Evolutionary conservation across 1,140 invertebrate species (phyloP).

Genomic region (Drosophila sproati): DNA sequence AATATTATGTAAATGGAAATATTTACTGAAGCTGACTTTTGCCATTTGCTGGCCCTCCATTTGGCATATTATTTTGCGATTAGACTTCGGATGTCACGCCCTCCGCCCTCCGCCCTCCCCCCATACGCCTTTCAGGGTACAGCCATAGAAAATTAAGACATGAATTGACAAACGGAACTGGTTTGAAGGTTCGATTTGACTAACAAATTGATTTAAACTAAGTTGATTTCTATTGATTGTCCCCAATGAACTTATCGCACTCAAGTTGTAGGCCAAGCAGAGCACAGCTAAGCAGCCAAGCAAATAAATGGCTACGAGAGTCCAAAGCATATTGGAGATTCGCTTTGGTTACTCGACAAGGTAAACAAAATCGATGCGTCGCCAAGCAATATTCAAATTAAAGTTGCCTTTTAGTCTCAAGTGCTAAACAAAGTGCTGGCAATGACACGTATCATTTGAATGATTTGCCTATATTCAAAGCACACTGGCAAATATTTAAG

Average conservation of each 20-base stretch:
- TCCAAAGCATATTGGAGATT: not conserved
- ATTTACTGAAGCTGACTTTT: constrained; percentile 29
- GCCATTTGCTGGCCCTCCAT: constrained; percentile 23
- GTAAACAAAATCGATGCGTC: constrained; percentile 7
- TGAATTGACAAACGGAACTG: constrained; percentile 27
- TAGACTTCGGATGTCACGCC: constrained; percentile 12
- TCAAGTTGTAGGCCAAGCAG: not conserved
- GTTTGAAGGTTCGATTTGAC: constrained; percentile 14
- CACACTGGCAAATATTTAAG: not conserved
- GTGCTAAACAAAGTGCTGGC: constrained; percentile 29
- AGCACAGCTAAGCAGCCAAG: constrained; percentile 5
- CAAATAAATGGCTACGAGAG: not conserved
- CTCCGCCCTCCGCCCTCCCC: not conserved
- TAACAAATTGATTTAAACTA: constrained; percentile 71
- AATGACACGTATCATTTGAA: constrained; percentile 70
- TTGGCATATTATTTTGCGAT: constrained; percentile 30
- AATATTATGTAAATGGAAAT: constrained; percentile 24
- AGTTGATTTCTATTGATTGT: constrained; percentile 77
- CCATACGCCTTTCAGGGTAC: too few relatives aligned
- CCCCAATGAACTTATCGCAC: constrained; percentile 39
- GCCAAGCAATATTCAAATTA: constrained; percentile 39
- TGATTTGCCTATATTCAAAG: constrained; percentile 7
- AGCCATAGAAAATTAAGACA: constrained; percentile 31
- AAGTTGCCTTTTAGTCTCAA: constrained; percentile 38
- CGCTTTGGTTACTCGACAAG: not conserved